phyloP scores from a whole-genome alignment of 30 jellyfish, hydroid and myxozoan species.

The Turritopsis dohrnii region DNA sequence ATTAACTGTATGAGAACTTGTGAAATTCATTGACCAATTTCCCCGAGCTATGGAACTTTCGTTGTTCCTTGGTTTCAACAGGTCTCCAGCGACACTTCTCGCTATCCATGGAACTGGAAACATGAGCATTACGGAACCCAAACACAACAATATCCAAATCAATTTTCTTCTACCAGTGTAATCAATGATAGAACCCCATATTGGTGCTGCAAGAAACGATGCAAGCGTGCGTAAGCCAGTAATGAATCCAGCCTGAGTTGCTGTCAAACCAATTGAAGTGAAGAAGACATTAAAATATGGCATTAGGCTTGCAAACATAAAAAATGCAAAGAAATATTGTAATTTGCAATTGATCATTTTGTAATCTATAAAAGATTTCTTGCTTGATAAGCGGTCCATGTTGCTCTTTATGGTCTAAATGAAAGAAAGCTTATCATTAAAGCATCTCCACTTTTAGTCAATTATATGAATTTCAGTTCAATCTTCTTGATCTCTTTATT shows the following conservation, averaged over 20 bases:
- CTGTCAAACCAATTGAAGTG: constrained; percentile 16
- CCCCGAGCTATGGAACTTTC: background rate
- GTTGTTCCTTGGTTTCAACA: background rate
- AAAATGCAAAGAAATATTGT: background rate
- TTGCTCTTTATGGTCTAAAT: no score
- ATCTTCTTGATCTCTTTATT: no score
- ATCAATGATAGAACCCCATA: constrained; percentile 6
- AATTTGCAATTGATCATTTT: constrained; percentile 7
- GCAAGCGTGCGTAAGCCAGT: constrained; percentile 15
- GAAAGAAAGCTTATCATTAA: no score
- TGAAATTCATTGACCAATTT: background rate
- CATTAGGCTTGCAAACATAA: background rate
- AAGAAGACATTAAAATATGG: constrained; percentile 25
- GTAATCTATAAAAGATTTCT: background rate
- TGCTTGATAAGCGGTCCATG: background rate
- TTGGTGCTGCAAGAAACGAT: constrained; percentile 19
- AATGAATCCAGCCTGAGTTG: constrained; percentile 21
- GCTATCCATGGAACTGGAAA: constrained; percentile 16
- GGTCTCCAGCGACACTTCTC: background rate
- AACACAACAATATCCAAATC: background rate
- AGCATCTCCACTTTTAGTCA: no score
- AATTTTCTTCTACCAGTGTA: background rate
- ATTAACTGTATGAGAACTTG: background rate
- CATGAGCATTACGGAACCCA: background rate
- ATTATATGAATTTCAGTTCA: no score